Conservation (phyloP, 2,888 invertebrate genomes). For the Pimpla rufipes region DNA sequence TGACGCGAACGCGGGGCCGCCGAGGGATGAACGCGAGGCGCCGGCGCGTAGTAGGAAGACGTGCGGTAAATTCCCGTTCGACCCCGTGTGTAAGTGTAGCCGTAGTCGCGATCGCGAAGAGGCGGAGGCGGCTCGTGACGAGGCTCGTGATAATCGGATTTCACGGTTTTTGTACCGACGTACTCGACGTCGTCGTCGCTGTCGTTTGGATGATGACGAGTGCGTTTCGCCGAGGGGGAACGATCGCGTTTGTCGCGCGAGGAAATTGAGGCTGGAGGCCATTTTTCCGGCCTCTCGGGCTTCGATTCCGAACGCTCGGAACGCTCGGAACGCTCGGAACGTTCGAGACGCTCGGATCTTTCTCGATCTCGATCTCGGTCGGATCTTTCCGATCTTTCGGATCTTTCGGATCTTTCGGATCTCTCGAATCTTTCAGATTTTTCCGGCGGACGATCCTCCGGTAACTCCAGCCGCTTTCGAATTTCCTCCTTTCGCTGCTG, state of each 20-base stretch:
- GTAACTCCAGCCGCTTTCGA: constrained; percentile 87
- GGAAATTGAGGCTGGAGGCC: constrained; percentile 42
- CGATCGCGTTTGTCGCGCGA: constrained; percentile 72
- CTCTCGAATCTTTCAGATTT: constrained; percentile 60
- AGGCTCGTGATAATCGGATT: constrained; percentile 77
- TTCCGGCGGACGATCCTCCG: constrained; percentile 84
- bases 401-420: constrained; percentile 70
- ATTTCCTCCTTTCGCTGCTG: constrained; percentile 90
- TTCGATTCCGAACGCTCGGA: too few species aligned
- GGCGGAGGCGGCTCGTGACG: constrained; percentile 57
- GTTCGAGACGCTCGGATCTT: neutral
- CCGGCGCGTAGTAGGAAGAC: constrained; percentile 70
- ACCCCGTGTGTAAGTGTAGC: constrained; percentile 67
- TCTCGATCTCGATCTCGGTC: constrained; percentile 46
- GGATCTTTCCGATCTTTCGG: constrained; percentile 33
- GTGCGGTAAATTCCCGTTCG: constrained; percentile 68
- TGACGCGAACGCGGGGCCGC: constrained; percentile 73
- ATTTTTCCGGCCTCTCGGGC: constrained; percentile 48
- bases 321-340: too few species aligned
- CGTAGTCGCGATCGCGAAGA: constrained; percentile 68
- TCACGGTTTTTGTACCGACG: constrained; percentile 79
- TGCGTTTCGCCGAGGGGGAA: constrained; percentile 70
- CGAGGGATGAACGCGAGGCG: constrained; percentile 70
- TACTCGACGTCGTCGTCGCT: constrained; percentile 84
- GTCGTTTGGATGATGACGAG: constrained; percentile 75